Evolutionary conservation across 2,888 invertebrate species (phyloP).

Genomic region (Epinotia bilunana): DNA sequence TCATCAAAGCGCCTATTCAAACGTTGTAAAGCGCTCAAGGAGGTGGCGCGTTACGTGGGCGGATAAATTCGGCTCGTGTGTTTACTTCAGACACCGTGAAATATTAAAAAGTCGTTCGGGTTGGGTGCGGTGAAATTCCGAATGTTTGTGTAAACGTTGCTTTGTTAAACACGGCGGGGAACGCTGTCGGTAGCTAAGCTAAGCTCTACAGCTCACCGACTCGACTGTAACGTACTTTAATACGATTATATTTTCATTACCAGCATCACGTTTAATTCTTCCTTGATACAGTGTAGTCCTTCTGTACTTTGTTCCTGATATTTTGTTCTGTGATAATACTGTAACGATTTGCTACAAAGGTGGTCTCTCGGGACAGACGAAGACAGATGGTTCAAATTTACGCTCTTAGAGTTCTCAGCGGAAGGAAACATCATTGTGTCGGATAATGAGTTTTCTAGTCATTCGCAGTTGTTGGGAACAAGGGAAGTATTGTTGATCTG

Average conservation of each 20-base stretch:
- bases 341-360: not conserved
- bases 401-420: not conserved
- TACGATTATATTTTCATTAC: not conserved
- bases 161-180: not conserved
- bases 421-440: not conserved
- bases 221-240: not conserved
- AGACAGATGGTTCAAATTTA: not conserved
- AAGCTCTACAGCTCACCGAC: not conserved
- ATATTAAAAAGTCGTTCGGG: not conserved
- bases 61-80: not conserved
- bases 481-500: slow-evolving; percentile 14
- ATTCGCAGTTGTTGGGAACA: not conserved
- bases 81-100: not conserved
- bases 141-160: not conserved
- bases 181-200: not conserved
- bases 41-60: not conserved
- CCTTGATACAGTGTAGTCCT: not conserved
- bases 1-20: slow-evolving; percentile 37
- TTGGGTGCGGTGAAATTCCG: not conserved
- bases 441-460: not conserved
- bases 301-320: no score
- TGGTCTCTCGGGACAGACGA: not conserved
- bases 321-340: no score
- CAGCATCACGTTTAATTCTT: not conserved
- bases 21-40: slow-evolving; percentile 1